Percentiles rank a stretch among this genome's conserved stretches.
phyloP scores from a whole-genome alignment of 2,113 vertebrate species.

The Neofelis nebulosa region DNA sequence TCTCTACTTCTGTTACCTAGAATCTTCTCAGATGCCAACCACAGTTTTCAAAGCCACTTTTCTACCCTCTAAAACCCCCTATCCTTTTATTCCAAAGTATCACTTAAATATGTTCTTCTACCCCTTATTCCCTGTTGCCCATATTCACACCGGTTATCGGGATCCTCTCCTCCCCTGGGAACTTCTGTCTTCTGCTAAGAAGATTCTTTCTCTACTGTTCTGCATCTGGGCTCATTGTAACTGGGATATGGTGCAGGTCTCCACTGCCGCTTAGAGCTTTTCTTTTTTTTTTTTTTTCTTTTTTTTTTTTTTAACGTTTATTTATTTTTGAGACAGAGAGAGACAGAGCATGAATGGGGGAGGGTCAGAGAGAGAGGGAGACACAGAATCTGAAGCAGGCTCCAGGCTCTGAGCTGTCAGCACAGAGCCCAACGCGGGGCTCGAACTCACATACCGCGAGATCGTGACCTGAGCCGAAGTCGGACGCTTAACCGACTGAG shows the following conservation, averaged over 20 bases:
- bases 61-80: not conserved
- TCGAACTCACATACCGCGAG: too few species aligned
- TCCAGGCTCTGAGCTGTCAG: too few species aligned
- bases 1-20: not conserved
- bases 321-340: too few species aligned
- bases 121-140: accelerated
- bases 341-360: too few species aligned
- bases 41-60: not conserved
- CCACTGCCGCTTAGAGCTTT: not conserved
- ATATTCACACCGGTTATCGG: not conserved
- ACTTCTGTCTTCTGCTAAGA: not conserved
- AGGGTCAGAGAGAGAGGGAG: too few species aligned
- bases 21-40: not conserved
- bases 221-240: not conserved
- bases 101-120: not conserved
- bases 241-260: not conserved
- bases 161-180: too few species aligned
- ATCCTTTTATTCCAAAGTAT: not conserved
- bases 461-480: too few species aligned
- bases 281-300: not conserved
- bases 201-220: not conserved
- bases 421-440: too few species aligned
- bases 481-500: too few species aligned
- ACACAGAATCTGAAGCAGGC: too few species aligned
- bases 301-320: too few species aligned